Evolutionary conservation across 2,888 invertebrate genomes (phyloP).

Genomic region (Malacosoma neustria): DNA sequence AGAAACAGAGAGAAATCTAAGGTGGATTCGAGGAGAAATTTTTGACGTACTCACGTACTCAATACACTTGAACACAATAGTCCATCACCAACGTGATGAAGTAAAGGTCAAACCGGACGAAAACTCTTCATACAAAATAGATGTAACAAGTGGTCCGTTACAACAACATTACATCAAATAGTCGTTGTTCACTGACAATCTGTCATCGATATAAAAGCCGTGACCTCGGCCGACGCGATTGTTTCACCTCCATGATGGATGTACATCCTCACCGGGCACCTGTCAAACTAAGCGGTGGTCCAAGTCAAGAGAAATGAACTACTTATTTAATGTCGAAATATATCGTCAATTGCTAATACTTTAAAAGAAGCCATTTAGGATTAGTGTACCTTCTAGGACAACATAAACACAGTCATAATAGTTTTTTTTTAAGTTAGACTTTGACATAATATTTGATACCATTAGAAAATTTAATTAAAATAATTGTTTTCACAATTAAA

Average conservation of each 20-base stretch:
- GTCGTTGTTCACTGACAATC: conserved; percentile 34
- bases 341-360: too few species aligned
- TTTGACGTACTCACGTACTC: too few species aligned
- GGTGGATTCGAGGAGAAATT: too few species aligned
- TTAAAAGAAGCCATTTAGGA: too few species aligned
- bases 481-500: too few species aligned
- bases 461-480: too few species aligned
- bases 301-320: conserved; percentile 18
- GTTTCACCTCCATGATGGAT: conserved; percentile 40
- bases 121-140: conserved; percentile 9
- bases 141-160: conserved; percentile 13
- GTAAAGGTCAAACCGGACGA: conserved; percentile 11
- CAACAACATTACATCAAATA: conserved; percentile 25
- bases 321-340: too few species aligned
- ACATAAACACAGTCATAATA: too few species aligned
- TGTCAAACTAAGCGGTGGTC: conserved; percentile 21
- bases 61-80: not conserved
- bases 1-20: too few species aligned
- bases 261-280: conserved; percentile 33
- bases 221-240: conserved; percentile 32
- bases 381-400: too few species aligned
- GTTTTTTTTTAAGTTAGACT: too few species aligned
- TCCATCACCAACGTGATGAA: conserved; percentile 4
- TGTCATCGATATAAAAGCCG: conserved; percentile 37
- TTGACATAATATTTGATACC: too few species aligned